phyloP scores from a whole-genome alignment of 1,140 invertebrate genomes.

The Hyphantria cunea region DNA sequence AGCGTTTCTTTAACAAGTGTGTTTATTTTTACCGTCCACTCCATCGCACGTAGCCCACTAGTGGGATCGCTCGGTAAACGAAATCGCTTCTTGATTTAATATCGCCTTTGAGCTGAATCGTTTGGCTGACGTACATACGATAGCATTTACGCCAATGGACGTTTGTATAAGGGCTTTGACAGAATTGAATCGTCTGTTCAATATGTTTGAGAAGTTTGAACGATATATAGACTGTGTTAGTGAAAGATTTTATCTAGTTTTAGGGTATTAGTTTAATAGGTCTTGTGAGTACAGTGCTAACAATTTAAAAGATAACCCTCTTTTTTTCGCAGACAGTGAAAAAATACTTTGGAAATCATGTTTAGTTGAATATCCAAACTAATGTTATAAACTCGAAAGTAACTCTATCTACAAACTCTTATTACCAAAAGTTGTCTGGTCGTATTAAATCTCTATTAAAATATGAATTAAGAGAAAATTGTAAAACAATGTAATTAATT shows the following conservation, averaged over 20 bases:
- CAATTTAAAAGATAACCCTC: too few species aligned
- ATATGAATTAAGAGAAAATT: too few species aligned
- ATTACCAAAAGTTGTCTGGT: too few species aligned
- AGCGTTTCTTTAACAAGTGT: slow-evolving; percentile 44
- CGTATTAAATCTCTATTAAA: too few species aligned
- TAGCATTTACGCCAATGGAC: background rate
- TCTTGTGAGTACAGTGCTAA: too few species aligned
- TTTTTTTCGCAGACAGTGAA: too few species aligned
- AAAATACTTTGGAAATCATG: too few species aligned
- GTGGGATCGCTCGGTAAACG: slow-evolving; percentile 18
- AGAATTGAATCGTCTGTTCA: background rate
- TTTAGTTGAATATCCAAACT: too few species aligned
- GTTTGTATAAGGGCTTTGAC: background rate
- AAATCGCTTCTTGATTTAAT: slow-evolving; percentile 8
- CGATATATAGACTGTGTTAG: background rate
- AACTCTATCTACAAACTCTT: too few species aligned
- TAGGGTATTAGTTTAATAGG: background rate
- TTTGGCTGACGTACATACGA: background rate
- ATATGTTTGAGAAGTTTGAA: background rate
- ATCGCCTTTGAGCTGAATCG: slow-evolving; percentile 13
- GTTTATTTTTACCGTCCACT: slow-evolving; percentile 36
- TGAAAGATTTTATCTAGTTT: background rate
- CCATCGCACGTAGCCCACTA: slow-evolving; percentile 11
- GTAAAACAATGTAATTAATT: too few species aligned
- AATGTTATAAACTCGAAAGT: too few species aligned